These are phyloP conservation scores for Limnephilus rhombicus DNA, from an alignment of 2,888 invertebrate species.

Conservation along the genomic window DNA sequence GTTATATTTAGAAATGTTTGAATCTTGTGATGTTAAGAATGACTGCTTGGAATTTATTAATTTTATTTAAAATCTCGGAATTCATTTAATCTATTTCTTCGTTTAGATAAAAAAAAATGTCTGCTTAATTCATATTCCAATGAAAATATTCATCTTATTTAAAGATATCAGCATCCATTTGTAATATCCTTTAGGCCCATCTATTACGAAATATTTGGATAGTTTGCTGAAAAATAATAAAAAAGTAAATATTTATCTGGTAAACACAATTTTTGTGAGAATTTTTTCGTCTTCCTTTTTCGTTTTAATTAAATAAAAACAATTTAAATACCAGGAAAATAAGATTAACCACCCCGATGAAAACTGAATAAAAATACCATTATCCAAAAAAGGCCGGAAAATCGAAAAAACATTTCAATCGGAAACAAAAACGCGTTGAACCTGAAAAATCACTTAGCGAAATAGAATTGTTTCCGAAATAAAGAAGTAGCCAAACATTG, in stretches of 20 bases:
- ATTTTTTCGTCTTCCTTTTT: not conserved
- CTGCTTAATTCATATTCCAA: too few relatives aligned
- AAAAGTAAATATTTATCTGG: not conserved
- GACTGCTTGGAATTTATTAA: too few relatives aligned
- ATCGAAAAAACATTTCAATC: not conserved
- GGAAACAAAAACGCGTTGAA: not conserved
- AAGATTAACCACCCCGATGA: not conserved
- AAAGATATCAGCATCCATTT: too few relatives aligned
- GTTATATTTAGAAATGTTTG: too few relatives aligned
- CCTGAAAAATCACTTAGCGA: not conserved
- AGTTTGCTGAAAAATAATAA: not conserved
- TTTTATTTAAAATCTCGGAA: too few relatives aligned
- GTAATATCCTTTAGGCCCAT: too few relatives aligned
- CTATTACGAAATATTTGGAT: too few relatives aligned
- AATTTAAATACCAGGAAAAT: not conserved
- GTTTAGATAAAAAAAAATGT: too few relatives aligned
- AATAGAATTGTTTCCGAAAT: not conserved
- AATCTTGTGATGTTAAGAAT: too few relatives aligned
- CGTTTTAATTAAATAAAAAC: too few relatives aligned
- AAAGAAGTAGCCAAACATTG: not conserved
- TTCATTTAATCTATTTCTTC: too few relatives aligned
- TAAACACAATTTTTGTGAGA: not conserved
- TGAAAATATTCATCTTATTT: too few relatives aligned
- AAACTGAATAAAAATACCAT: not conserved
- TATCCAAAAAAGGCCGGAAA: not conserved